Evolutionary conservation across 1,140 invertebrate genomes (phyloP).

Genomic region (Calosoma granatense): DNA sequence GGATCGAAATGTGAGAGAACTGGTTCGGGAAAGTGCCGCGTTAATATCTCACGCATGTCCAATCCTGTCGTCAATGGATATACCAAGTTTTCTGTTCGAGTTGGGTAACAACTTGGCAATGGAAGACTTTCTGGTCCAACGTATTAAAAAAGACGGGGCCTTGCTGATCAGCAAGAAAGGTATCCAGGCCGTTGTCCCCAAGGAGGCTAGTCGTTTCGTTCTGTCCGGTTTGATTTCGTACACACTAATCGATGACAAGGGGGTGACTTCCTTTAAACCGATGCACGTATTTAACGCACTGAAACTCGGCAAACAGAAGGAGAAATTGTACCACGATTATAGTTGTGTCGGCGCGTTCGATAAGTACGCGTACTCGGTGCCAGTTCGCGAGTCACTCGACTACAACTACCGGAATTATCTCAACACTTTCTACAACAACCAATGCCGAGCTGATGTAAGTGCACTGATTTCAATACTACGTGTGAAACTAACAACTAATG

Average conservation of each 20-base stretch:
- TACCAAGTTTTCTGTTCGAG: constrained; percentile 52
- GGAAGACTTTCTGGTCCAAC: constrained; percentile 59
- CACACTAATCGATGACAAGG: constrained; percentile 63
- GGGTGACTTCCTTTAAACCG: constrained; percentile 65
- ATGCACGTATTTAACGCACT: constrained; percentile 60
- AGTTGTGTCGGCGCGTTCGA: constrained; percentile 25
- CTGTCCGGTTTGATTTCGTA: constrained; percentile 65
- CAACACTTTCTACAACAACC: constrained; percentile 1
- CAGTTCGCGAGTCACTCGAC: background rate
- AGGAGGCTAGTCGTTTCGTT: constrained; percentile 59
- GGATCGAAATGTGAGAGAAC: constrained; percentile 54
- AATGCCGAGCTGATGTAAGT: background rate
- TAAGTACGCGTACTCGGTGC: constrained; percentile 4
- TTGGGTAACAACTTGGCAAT: constrained; percentile 60
- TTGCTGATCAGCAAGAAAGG: constrained; percentile 66
- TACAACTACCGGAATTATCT: constrained; percentile 5
- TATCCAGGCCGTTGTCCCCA: constrained; percentile 64
- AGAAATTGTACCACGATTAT: constrained; percentile 43
- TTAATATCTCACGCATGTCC: constrained; percentile 50
- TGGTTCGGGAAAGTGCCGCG: constrained; percentile 59
- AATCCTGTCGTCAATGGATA: constrained; percentile 51
- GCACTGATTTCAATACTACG: too few relatives aligned
- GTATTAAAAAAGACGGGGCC: constrained; percentile 44
- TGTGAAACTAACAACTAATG: too few relatives aligned
- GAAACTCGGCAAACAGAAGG: constrained; percentile 49